A percentile compares a stretch with the other conserved stretches of the same genome.
Evolutionary conservation across 2,888 invertebrate genomes (phyloP).

Genomic region (Empis stercorea): DNA sequence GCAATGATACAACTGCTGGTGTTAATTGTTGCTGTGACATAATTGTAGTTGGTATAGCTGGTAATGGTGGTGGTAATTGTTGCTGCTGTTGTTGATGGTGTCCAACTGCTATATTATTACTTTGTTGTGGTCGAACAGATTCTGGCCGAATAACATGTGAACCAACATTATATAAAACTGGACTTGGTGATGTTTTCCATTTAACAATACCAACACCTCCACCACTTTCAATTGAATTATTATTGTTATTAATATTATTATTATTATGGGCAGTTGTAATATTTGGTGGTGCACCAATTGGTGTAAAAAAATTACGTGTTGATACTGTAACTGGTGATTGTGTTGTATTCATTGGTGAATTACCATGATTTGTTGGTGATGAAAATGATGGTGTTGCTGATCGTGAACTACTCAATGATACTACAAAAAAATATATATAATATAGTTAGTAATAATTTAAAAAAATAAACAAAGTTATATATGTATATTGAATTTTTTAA

Average conservation of each 20-base stretch:
- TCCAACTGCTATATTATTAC: conserved; percentile 14
- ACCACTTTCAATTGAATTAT: conserved; percentile 7
- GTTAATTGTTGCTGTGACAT: conserved; percentile 28
- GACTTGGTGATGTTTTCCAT: conserved; percentile 34
- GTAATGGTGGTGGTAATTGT: conserved; percentile 1
- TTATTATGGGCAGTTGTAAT: neutral
- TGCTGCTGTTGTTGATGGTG: conserved; percentile 13
- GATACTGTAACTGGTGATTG: conserved; percentile 57
- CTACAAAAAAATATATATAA: conserved; percentile 43
- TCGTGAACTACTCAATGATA: conserved; percentile 84
- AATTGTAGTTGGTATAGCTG: neutral
- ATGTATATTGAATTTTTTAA: neutral
- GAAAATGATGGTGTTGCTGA: conserved; percentile 88
- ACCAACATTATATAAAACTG: conserved; percentile 29
- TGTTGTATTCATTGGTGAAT: conserved; percentile 49
- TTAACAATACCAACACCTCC: conserved; percentile 17
- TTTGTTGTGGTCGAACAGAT: conserved; percentile 21
- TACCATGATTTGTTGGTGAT: conserved; percentile 54
- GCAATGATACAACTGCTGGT: conserved; percentile 38
- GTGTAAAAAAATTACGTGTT: conserved; percentile 82
- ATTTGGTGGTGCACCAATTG: conserved; percentile 50
- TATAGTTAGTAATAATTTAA: too few species aligned
- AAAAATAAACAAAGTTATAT: conserved; percentile 7
- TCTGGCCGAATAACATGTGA: conserved; percentile 29
- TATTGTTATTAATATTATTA: conserved; percentile 12